Evolutionary conservation across 1,140 invertebrate species (phyloP).

Genomic region (Oppia nitens): DNA sequence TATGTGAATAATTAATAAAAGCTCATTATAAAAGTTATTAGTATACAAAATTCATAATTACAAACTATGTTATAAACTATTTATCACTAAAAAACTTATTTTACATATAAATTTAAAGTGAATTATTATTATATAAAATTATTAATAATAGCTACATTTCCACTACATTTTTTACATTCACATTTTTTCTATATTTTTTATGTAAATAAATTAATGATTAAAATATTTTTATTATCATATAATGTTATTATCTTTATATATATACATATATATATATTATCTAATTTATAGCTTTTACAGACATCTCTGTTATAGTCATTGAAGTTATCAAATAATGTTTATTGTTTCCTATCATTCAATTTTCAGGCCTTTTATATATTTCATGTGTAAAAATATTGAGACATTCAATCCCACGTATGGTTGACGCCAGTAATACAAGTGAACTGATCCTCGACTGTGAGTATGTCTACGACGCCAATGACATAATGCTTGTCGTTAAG

Average conservation of each 20-base stretch:
- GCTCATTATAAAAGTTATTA: too few relatives aligned
- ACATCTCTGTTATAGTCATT: not conserved
- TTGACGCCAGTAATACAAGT: not conserved
- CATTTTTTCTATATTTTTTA: not conserved
- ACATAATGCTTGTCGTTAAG: conserved; percentile 23
- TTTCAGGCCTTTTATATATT: not conserved
- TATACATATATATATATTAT: not conserved
- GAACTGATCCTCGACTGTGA: conserved; percentile 23
- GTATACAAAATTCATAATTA: too few relatives aligned
- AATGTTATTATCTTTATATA: not conserved
- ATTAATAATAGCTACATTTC: too few relatives aligned
- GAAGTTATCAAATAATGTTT: too few relatives aligned
- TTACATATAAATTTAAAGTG: too few relatives aligned
- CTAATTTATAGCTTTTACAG: not conserved
- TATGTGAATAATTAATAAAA: too few relatives aligned
- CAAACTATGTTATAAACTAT: too few relatives aligned
- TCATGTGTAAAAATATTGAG: not conserved
- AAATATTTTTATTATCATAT: not conserved
- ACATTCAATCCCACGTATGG: not conserved
- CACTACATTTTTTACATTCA: too few relatives aligned
- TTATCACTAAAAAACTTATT: too few relatives aligned
- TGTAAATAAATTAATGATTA: not conserved
- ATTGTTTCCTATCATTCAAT: not conserved
- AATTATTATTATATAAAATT: too few relatives aligned
- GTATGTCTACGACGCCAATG: conserved; percentile 22